Base-by-base conservation (phyloP, 23 tunicate genomes). In the Clavelina lepadiformis region DNA sequence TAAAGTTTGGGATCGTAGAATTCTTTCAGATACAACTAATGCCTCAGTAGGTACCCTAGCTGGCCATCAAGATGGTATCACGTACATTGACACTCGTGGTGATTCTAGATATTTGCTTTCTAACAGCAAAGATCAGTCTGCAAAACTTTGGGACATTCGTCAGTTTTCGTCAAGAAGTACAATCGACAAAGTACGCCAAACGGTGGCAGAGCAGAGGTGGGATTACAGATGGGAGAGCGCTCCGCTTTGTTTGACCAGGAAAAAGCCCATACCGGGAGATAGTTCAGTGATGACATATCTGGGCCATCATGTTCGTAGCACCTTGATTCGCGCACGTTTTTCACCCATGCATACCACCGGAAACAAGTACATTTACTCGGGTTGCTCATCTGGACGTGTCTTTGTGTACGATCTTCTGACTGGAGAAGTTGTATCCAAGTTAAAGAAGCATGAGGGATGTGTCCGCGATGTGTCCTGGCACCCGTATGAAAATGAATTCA, bases 381-480 rank as follows among this genome's bases (percentile, higher is more conserved):
- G 91, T 11, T 73, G 91, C 57, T 68, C 82, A 25, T 57, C 73
- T 8, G 91, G 91, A 11, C 67, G 51, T 23, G 65, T 67, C 0
- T 70, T 74, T 49, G 53, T 83, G 2, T 83, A 83, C 69, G 91
- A 83, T 35, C 31, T 83, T 34, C 27, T 83, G 36, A 83, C 91
- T 6, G 91, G 91, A 29, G 69, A 83, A 26, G 73, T 83, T 47
- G 82, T 74, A 2, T 45, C 91, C 5, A 60, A 59, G 47, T 28
- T 33, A 3, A 51, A 58, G 28, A 58, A 36, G 23, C 91, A 83
- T 31, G 27, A 41, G 29, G 46, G 75, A 29, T 83, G 91, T 46
- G 91, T 83, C 8, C 61, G 91, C 35, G 91, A 83, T 68, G 91
- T 75, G 22, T 57, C 69, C 7, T 83, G 91, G 91, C 91, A 83